These are phyloP conservation scores for Tichodroma muraria DNA, from an alignment of 2,113 vertebrate species.

Conservation along the genomic window DNA sequence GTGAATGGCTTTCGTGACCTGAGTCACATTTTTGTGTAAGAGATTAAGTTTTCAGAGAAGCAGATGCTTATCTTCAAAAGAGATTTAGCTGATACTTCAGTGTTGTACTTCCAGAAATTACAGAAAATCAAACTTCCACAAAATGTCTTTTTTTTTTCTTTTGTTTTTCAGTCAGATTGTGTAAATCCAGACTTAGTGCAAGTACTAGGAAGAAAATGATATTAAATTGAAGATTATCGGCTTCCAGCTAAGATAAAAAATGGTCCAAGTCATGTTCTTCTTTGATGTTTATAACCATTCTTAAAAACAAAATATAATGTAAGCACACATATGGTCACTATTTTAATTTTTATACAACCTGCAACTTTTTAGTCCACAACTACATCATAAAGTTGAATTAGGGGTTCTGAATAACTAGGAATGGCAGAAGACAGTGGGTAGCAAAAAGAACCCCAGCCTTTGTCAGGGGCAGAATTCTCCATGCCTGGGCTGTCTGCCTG, in stretches of 20 bases:
- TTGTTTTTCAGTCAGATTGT: not conserved
- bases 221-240: not conserved
- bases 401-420: not conserved
- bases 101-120: not conserved
- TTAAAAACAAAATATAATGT: not conserved
- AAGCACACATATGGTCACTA: not conserved
- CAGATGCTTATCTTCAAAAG: not conserved
- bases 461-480: rapidly evolving
- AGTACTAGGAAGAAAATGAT: not conserved
- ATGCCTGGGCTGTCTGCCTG: not conserved
- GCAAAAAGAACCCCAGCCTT: not conserved
- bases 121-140: not conserved
- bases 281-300: not conserved
- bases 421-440: not conserved
- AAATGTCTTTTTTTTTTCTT: not conserved
- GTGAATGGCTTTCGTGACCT: not conserved
- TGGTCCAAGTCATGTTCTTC: not conserved
- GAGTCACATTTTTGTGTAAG: not conserved
- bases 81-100: not conserved
- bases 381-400: not conserved
- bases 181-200: not conserved
- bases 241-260: not conserved
- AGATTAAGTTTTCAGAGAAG: not conserved
- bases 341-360: not conserved
- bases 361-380: not conserved